Base-by-base conservation (phyloP, 2,113 vertebrate genomes). In the Misgurnus anguillicaudatus region DNA sequence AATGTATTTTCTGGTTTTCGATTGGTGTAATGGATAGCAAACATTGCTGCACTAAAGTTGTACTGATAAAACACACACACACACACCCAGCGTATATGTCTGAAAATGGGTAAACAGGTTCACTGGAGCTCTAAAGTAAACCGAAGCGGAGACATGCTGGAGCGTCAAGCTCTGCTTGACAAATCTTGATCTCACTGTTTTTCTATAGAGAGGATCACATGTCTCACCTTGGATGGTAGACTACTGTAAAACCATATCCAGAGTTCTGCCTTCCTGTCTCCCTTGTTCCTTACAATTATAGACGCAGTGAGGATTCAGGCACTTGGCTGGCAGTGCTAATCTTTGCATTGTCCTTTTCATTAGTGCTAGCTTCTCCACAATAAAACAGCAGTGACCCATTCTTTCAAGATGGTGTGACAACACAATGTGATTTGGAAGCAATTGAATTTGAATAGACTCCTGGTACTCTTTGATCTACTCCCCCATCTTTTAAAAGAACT, bases 261-360 rank as follows among this genome's bases (percentile, higher is more conserved):
- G 41, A 14, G 80, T 86, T 84, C 86, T 87, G 86, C 87, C 80
- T 92, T 91, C 89, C 90, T 88, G 86, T 91, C 88, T 87, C 80
- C 76, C 94, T 95, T 94, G 92, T 95, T 93, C 83, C 65, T 77
- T 85, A 90, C 93, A 95, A 93, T 95, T 94, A 95, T 94, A 92
- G 88, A 58, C 38, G 90, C 92, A 93, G 91, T 91, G 91, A 91
- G 90, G 78, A 93, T 94, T 93, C 91, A 92, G 91, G 91, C 89
- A 83, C 89, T 90, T 93, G 92, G 92, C 91, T 92, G 92, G 90
- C 91, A 94, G 92, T 92, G 90, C 94, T 93, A 92, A 94, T 93
- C 91, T 95, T 90, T 82, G 70, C 86, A 93, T 94, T 95, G 93
- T 94, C 88, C 90, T 91, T 94, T 94, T 94, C 93, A 94, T 94